These are phyloP conservation scores for Scaptodrosophila latifasciaeformis DNA, from an alignment of 2,888 invertebrate species.

Conservation along the genomic window DNA sequence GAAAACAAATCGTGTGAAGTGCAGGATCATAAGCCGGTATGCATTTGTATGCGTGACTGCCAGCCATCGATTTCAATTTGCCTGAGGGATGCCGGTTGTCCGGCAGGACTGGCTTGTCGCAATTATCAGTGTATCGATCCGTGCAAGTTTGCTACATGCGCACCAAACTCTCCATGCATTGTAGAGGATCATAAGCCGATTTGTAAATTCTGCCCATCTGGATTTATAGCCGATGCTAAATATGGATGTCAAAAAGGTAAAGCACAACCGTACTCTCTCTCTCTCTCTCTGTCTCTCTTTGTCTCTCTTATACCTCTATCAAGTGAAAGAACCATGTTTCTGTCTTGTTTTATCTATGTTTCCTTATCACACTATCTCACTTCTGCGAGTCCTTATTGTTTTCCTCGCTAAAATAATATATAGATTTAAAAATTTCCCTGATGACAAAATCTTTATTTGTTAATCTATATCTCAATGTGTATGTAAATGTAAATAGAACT, in stretches of 20 bases:
- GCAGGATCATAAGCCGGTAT: conserved; percentile 89
- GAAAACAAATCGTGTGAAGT: conserved; percentile 91
- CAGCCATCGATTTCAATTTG: conserved; percentile 91
- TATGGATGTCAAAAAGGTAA: conserved; percentile 98
- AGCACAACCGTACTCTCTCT: conserved; percentile 73
- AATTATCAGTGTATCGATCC: conserved; percentile 94
- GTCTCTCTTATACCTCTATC: conserved; percentile 9
- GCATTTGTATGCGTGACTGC: conserved; percentile 91
- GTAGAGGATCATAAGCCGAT: conserved; percentile 96
- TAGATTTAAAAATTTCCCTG: conserved; percentile 36
- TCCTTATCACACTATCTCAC: conserved; percentile 37
- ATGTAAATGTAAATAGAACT: conserved; percentile 54
- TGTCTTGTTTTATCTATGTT: conserved; percentile 17
- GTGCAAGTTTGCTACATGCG: conserved; percentile 89
- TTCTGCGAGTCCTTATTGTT: conserved; percentile 46
- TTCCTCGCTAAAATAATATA: conserved; percentile 24
- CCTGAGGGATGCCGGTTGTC: conserved; percentile 91
- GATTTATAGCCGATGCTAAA: conserved; percentile 92
- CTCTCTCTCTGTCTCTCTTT: conserved; percentile 36
- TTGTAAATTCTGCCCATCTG: conserved; percentile 96
- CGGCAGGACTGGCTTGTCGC: conserved; percentile 88
- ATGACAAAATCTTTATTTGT: conserved; percentile 9
- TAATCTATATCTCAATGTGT: conserved; percentile 24
- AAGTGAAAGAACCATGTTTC: conserved; percentile 6
- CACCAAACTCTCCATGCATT: conserved; percentile 90